Evolutionary conservation across 2,888 invertebrate genomes (phyloP).

Genomic region (Atethmia centrago): DNA sequence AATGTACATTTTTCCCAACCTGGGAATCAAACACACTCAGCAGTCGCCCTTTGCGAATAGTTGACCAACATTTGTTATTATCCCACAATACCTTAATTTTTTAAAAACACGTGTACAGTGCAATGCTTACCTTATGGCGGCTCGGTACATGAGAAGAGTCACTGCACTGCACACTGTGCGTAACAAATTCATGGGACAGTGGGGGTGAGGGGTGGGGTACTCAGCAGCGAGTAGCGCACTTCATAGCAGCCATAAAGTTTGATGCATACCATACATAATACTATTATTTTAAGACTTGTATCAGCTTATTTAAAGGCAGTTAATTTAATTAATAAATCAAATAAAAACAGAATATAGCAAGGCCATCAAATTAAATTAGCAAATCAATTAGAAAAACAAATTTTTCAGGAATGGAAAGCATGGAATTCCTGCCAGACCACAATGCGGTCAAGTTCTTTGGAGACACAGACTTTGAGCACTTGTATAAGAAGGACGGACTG

Average conservation of each 20-base stretch:
- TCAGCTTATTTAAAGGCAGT: background rate
- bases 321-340: background rate
- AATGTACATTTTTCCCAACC: no score
- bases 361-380: background rate
- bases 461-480: slow-evolving; percentile 93
- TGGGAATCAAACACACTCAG: background rate
- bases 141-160: no score
- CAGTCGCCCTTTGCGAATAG: background rate
- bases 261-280: no score
- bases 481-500: slow-evolving; percentile 93
- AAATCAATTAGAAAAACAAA: background rate
- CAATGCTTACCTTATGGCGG: no score
- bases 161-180: no score
- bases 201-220: no score
- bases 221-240: no score
- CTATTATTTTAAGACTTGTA: background rate
- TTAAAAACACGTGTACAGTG: no score
- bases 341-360: background rate
- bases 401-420: slow-evolving; percentile 93
- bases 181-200: no score
- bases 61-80: background rate
- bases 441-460: slow-evolving; percentile 95
- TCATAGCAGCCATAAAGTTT: no score
- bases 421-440: slow-evolving; percentile 94
- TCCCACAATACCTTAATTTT: no score